Base-by-base conservation (phyloP, 1,140 invertebrate species). In the Caenorhabditis latens region DNA sequence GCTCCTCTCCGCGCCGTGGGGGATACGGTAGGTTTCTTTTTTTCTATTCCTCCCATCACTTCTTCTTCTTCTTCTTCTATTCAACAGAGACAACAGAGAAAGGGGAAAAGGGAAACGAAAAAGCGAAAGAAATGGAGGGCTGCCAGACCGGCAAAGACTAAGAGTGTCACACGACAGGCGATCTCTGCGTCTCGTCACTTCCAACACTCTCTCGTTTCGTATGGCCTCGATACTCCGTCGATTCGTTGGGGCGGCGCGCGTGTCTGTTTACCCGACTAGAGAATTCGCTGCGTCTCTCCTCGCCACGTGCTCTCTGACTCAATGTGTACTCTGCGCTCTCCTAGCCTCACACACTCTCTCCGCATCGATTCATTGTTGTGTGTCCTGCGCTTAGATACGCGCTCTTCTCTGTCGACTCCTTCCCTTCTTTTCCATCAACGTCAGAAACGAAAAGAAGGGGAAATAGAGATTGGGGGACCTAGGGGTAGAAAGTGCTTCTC, bases 131-230 rank as follows among this genome's bases (percentile, higher is more conserved):
- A 42, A 11, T n/a, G 42, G 43, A 55, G 53, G 58, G 58, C 83
- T 84, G 50, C 75, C 53, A 84, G 83, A 63, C 58, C 53, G 55
- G 58, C 58, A 58, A 84, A 84, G 71, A 79, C 46, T 79, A 46
- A 79, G 3, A 7, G 71, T 50, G 71, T 79, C 58, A 84, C 83
- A 84, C 83, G 32, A 84, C 83, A 24, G 13, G 13, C 50, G n/a
- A 84, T 84, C 40, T 63, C 32, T 58, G 55, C 83, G 42, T 84
- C 83, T 84, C 53, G 13, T 9, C 2, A 16, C 8, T 58, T 13
- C 24, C 9, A n/a, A 13, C 13, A n/a, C 71, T 79, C 43, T 79
- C 40, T 79, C 43, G n/a, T 79, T n/a, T 50, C 53, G 21, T 79
- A 46, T 79, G 71, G 43, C 71, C 71, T 79, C 71, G 71, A 53